Evolutionary conservation across 2,113 vertebrate species (phyloP).

Genomic region (Sus scrofa): DNA sequence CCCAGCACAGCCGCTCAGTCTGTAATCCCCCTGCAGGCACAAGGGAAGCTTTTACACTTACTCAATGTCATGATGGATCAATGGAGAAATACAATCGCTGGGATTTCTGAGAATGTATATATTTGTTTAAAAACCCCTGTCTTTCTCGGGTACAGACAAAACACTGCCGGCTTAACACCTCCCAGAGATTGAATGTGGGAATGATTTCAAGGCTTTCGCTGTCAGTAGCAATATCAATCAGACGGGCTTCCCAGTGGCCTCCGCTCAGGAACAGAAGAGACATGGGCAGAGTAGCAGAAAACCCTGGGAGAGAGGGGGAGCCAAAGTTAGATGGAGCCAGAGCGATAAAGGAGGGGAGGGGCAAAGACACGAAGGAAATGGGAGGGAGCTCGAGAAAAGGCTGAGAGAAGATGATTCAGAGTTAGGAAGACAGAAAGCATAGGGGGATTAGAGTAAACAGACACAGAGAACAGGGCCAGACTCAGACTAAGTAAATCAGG

Average conservation of each 20-base stretch:
- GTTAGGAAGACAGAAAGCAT: conserved; percentile 51
- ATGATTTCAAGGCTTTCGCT: conserved; percentile 82
- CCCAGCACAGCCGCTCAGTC: background rate
- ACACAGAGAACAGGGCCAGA: background rate
- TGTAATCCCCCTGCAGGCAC: conserved; percentile 54
- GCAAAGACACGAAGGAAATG: background rate
- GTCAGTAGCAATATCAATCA: conserved; percentile 88
- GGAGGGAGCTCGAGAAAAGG: fast-evolving
- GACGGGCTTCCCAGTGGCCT: conserved; percentile 72
- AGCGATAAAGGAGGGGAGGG: background rate
- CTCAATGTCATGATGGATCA: conserved; percentile 70
- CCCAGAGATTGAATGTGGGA: conserved; percentile 80
- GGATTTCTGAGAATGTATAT: conserved; percentile 77
- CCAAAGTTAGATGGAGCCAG: background rate
- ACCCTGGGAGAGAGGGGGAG: conserved; percentile 28
- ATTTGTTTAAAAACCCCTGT: conserved; percentile 73
- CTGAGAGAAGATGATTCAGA: background rate
- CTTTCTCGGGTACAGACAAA: conserved; percentile 77
- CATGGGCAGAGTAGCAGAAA: conserved; percentile 51
- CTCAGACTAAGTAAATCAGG: background rate
- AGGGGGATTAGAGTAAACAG: background rate
- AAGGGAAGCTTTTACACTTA: conserved; percentile 72
- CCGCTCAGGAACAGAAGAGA: conserved; percentile 57
- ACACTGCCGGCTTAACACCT: conserved; percentile 69
- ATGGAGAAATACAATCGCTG: conserved; percentile 74